Base-by-base conservation (phyloP, 2,797 vertebrate genomes). In the Huso huso region DNA sequence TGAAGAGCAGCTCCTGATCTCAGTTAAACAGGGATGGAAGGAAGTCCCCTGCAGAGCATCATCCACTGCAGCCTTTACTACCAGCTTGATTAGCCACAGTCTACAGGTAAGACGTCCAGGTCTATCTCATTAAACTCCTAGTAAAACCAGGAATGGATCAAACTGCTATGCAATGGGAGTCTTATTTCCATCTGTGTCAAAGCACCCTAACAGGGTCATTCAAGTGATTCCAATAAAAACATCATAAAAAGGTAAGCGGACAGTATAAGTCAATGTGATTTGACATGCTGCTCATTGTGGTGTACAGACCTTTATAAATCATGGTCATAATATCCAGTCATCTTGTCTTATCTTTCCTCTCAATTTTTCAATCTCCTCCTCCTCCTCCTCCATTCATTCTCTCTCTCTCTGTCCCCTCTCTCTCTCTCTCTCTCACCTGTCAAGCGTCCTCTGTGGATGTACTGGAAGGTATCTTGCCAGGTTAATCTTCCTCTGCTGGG, bases 381-480 rank as follows among this genome's bases (percentile, higher is more conserved):
- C 50, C n/a, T n/a, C n/a, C n/a, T n/a, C n/a, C n/a, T n/a, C n/a
- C 8, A 8, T 48, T 4, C 8, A 49, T 49, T 51, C 10, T 5
- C 50, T 49, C 3, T 61, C 59, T 50, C 10, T 49, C 57, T 48
- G 11, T 3, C 15, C 49, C 51, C 60, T 51, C 11, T 59, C 13
- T 8, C 4, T 37, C 18, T n/a, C 59, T 64, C 5, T 5, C 12
- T 62, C 69, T 75, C 70, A 95, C 93, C 90, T 92, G 63, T 92
- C 89, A 0, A 89, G 82, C 64, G 87, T 86, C 62, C 84, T 83
- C 6, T 87, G 91, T 0, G 89, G 53, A 59, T 88, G 90, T 58
- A 90, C 81, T 0, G 93, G 92, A 11, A 93, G 85, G 6, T 93
- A 87, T 75, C 88, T 89, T 69, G 93, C 90, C 76, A 92, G 76